A percentile compares a stretch with the other conserved stretches of the same genome.
phyloP scores from a whole-genome alignment of 2,888 invertebrate genomes.

The Pristionchus mayeri region DNA sequence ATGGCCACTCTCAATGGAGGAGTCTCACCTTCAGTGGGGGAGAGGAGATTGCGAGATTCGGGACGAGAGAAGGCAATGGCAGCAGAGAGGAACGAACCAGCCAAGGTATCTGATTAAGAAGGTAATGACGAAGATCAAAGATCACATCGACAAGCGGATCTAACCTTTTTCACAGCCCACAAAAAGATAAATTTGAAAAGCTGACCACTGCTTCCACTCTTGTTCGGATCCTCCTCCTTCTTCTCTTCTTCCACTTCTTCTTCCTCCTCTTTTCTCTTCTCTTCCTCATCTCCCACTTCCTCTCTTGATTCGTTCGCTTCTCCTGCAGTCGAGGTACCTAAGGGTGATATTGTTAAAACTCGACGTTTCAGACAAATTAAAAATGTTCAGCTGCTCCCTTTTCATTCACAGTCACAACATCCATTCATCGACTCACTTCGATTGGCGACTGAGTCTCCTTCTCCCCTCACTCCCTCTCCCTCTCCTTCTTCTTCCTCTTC shows the following conservation, averaged over 20 bases:
- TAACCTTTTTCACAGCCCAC: background rate
- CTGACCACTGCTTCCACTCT: constrained; percentile 17
- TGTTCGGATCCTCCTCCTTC: background rate
- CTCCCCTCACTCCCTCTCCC: background rate
- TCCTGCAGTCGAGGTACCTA: constrained; percentile 13
- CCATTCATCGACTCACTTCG: background rate
- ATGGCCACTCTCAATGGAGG: background rate
- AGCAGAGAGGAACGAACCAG: background rate
- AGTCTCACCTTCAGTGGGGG: constrained; percentile 17
- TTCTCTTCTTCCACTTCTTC: background rate
- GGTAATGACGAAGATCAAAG: no score
- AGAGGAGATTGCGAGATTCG: background rate
- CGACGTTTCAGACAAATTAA: background rate
- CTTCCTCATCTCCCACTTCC: background rate
- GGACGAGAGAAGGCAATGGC: background rate
- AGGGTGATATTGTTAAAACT: background rate
- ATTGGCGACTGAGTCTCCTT: background rate
- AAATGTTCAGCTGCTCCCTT: background rate
- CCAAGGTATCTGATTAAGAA: background rate
- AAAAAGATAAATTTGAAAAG: background rate
- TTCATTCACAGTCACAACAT: background rate
- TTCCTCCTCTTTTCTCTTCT: background rate
- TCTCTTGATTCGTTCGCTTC: background rate
- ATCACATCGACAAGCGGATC: background rate
- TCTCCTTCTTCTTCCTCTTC: background rate